Base-by-base conservation (phyloP, 2,888 invertebrate genomes). In the Agelastica alni region DNA sequence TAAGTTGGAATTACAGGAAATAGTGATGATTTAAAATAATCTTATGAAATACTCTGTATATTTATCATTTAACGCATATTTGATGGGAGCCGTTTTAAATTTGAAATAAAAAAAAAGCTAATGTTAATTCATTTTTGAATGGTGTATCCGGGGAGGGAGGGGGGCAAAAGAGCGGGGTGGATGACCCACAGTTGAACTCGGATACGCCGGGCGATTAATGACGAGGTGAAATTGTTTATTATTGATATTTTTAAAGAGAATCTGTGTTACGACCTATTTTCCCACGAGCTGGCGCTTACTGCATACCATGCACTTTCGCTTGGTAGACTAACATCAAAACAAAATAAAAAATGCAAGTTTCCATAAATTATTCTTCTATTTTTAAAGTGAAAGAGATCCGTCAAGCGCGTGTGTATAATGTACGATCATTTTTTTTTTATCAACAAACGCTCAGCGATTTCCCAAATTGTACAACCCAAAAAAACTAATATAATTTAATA, bases 231-330 rank as follows among this genome's bases (percentile, higher is more conserved):
- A 60, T 60, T 51, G 46, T 44, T 54, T 46, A 42, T 58, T 58
- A 46, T 58, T 56, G 57, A 55, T 61, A 61, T 60, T 48, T 59
- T 59, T 48, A 63, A 60, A 64, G 66, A 64, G 67, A 70, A 72
- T 71, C 69, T 72, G 63, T 71, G 72, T 64, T 70, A 63, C 59
- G 70, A 60, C 70, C 70, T 62, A 70, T 70, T 69, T 71, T 71
- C 69, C 59, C 67, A 64, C 67, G 63, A 58, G 58, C 61, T 66
- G 63, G 60, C 63, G 63, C 62, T 62, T 55, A 47, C 57, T 56
- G 56, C 51, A 57, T 58, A 49, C 55, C 60, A 56, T 64, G 63
- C 66, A 66, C 64, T 66, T 66, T 66, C 66, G 51, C 46, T 55
- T 45, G 26, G 36, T 51, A 46, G 43, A 36, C 46, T 22, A 53